Conservation (phyloP, 2,113 vertebrate genomes). For the Protobothrops flavoviridis region DNA sequence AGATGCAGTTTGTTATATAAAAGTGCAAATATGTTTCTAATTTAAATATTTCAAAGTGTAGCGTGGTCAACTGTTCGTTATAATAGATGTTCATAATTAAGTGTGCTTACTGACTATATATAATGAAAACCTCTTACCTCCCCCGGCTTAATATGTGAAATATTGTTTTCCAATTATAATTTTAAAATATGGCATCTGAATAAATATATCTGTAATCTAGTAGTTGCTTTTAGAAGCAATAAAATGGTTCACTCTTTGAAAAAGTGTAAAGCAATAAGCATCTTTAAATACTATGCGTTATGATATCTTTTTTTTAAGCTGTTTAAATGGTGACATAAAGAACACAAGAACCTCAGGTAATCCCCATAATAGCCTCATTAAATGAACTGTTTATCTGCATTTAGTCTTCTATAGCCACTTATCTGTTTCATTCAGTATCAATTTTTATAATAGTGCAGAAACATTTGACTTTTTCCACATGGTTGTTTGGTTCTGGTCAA, state of each 20-base stretch:
- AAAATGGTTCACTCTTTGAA: not conserved
- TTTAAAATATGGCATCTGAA: slow-evolving; percentile 2
- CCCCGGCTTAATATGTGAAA: not conserved
- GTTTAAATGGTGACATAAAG: not conserved
- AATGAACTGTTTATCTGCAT: not conserved
- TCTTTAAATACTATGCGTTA: not conserved
- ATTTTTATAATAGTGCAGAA: not conserved
- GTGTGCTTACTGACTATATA: not conserved
- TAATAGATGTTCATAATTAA: not conserved
- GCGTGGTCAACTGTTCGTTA: not conserved
- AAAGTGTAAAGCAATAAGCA: not conserved
- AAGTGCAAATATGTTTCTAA: not conserved
- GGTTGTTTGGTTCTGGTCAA: not conserved
- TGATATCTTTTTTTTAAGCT: not conserved
- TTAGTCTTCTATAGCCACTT: not conserved
- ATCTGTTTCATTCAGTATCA: not conserved
- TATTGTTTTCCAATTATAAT: not conserved
- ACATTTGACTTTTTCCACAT: not conserved
- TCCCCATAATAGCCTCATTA: not conserved
- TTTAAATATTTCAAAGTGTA: not conserved
- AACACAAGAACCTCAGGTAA: not conserved
- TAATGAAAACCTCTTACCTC: not conserved
- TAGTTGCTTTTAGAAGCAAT: slow-evolving; percentile 11
- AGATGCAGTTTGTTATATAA: not conserved
- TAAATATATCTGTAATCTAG: not conserved